Base-by-base conservation (phyloP, 2,797 vertebrate genomes). In the Sebastes diaconus region DNA sequence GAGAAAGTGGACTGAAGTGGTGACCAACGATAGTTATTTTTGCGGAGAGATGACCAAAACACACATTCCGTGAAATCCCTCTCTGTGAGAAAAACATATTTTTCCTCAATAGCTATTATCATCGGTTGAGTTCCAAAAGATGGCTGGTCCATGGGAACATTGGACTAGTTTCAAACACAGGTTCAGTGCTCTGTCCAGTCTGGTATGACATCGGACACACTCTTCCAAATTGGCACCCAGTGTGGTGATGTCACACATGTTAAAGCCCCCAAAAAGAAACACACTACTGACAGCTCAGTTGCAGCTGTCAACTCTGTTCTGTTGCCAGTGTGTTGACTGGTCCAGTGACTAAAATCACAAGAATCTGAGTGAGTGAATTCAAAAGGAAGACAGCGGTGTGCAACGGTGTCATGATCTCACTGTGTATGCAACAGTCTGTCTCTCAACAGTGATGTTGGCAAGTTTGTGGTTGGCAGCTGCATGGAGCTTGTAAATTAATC, bases 241-340 rank as follows among this genome's bases (percentile, higher is more conserved):
- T 74, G 61, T 29, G 55, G 11, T 68, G 70, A 84, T 86, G 72
- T 80, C 67, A 84, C 39, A 63, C 39, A 63, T 59, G 29, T 75
- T 54, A 68, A 66, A 58, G 60, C 57, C 68, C 59, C 57, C 20
- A 14, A 52, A 61, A 73, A 74, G 13, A 68, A 66, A 75, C 29
- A 30, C 6, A 36, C 18, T 22, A 50, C 24, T 42, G 60, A 57
- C 66, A 65, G 71, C 66, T 60, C 59, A 66, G 46, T 20, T 70
- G 30, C 32, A 67, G 58, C 29, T 69, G 54, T 76, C 78, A 81
- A 36, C 36, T 58, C 9, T 64, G 46, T 75, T 63, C 12, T 70
- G 25, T 63, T 74, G 50, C 42, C 36, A n/a, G 22, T 58, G 16
- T 77, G 54, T 75, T 73, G 25, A 74, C 55, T 60, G 65, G 50